These are phyloP conservation scores for Archaeoteleia sp. DNA, from an alignment of 2,888 invertebrate genomes.

Conservation along the genomic window DNA sequence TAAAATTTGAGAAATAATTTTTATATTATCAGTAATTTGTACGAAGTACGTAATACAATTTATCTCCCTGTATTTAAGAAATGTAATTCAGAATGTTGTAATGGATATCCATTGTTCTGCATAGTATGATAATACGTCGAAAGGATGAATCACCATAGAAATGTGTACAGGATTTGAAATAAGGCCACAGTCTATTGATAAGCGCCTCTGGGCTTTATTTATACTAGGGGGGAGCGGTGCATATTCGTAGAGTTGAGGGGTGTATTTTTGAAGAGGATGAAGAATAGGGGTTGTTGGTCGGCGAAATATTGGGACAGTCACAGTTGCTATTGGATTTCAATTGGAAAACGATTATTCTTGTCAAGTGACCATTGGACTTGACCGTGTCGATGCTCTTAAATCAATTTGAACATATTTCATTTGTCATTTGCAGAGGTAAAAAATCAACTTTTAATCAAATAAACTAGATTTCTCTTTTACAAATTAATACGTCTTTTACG, in stretches of 20 bases:
- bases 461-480: conserved; percentile 20
- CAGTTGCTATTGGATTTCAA: conserved; percentile 71
- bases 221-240: conserved; percentile 15
- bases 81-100: conserved; percentile 4
- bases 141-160: conserved; percentile 6
- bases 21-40: too few relatives aligned
- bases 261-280: conserved; percentile 25
- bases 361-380: conserved; percentile 65
- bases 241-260: conserved; percentile 17
- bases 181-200: conserved; percentile 12
- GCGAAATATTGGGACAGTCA: conserved; percentile 39
- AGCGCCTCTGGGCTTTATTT: conserved; percentile 29
- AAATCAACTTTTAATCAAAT: conserved; percentile 39
- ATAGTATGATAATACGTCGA: not conserved
- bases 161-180: not conserved
- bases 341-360: conserved; percentile 74
- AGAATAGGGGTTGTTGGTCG: conserved; percentile 13
- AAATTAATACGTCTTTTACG: conserved; percentile 29
- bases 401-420: conserved; percentile 16
- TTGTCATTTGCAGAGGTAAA: conserved; percentile 42
- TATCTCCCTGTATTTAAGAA: too few relatives aligned
- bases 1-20: too few relatives aligned
- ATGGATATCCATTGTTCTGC: not conserved
- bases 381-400: conserved; percentile 24
- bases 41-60: too few relatives aligned